Evolutionary conservation across 2,888 invertebrate species (phyloP), one percentile per base, ranked within the genome.

Genomic region (Diplazon laetatorius): DNA sequence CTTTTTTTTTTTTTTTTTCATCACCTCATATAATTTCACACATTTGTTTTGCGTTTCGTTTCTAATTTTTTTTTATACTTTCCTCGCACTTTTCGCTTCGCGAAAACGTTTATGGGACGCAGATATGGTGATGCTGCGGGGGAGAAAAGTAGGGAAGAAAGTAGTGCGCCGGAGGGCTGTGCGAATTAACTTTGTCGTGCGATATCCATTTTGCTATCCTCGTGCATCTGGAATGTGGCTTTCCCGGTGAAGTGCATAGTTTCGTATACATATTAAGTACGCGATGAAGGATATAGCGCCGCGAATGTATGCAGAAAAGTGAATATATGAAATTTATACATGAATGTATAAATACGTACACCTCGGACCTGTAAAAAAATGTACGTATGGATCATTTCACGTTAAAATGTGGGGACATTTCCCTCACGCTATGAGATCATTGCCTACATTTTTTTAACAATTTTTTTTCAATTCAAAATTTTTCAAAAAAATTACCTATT

Each of bases 41-140:
- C 55, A 14, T 25, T 16, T 37, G 68, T 44, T 42, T 68, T 55
- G 18, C 8, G 60, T 8, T 16, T n/a, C n/a, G n/a, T n/a, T n/a
- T n/a, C n/a, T n/a, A n/a, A n/a, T 46, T 62, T 66, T 66, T 55
- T 55, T 25, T 14, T 44, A 10, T 16, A n/a, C 25, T 3, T 42
- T 18, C 68, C 68, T 25, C 25, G 55, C 55, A 44, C n/a, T n/a
- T n/a, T n/a, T 52, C 55, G 55, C 16, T 10, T 55, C 42, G 68
- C 8, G 55, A 25, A 44, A 68, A 68, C 68, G 68, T 68, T 68
- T 68, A 68, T 44, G 55, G 68, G 42, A 30, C 68, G 55, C 68
- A 42, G 18, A 42, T 18, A 9, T 2, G 18, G 30, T 42, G 42
- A 16, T 52, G n/a, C n/a, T n/a, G n/a, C n/a, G n/a, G n/a, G n/a